Percentiles rank a stretch among this genome's conserved stretches.
Evolutionary conservation across 2,888 invertebrate species (phyloP).

Genomic region (Sarcophaga caerulescens): DNA sequence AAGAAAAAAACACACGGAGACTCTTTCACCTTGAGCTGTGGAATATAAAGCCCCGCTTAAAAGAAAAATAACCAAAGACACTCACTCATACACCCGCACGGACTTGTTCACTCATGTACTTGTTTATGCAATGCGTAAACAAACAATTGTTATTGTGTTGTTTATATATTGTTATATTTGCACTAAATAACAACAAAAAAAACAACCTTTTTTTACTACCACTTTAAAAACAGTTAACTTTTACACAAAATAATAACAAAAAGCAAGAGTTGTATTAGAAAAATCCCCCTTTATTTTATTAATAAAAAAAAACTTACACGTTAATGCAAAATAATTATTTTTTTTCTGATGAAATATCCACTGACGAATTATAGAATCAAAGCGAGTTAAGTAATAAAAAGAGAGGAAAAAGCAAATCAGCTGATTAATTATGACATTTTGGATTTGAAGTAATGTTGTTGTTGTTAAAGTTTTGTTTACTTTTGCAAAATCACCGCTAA

Average conservation of each 20-base stretch:
- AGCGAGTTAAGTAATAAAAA: not conserved
- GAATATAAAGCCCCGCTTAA: not conserved
- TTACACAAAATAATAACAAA: not conserved
- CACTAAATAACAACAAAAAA: not conserved
- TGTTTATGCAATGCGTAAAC: not conserved
- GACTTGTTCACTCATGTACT: not conserved
- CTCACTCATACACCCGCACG: not conserved
- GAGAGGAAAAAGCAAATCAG: not conserved
- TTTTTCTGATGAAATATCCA: not conserved
- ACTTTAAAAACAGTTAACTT: not conserved
- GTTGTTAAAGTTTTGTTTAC: not conserved
- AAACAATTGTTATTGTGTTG: not conserved
- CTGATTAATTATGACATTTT: not conserved
- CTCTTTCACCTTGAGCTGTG: not conserved
- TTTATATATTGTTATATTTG: not conserved
- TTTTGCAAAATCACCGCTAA: not conserved
- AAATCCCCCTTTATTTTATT: not conserved
- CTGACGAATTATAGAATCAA: slow-evolving; percentile 22
- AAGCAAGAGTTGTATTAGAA: not conserved
- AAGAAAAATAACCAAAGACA: not conserved
- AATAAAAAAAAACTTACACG: not conserved
- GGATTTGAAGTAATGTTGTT: not conserved
- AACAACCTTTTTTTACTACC: not conserved
- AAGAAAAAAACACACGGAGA: not conserved
- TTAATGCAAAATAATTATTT: not conserved